Evolutionary conservation across 2,888 invertebrate genomes (phyloP), one percentile per base, ranked within the genome.

Genomic region (Drosophila mercatorum): DNA sequence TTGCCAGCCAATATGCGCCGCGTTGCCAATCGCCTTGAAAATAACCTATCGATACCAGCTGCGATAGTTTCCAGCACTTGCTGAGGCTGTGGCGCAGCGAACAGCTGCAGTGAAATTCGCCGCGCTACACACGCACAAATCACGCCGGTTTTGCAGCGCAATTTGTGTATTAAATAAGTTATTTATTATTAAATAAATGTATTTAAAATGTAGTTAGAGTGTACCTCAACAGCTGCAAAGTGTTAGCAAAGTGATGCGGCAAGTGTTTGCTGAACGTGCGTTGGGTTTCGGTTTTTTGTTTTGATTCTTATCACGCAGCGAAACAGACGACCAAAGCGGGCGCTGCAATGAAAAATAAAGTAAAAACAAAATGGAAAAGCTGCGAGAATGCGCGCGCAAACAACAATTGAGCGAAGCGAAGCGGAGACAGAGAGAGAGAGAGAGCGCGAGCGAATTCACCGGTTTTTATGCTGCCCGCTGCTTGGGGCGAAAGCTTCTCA

Each of bases 291-390:
- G 80, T 68, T 68, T 89, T 90, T 90, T 90, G 89, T 90, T 90
- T 90, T 90, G 89, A 90, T 90, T 90, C 89, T 89, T 89, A 90
- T 90, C 90, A 82, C 58, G 58, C 70, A 31, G 59, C 68, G 78
- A 74, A 78, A 61, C 81, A 87, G 85, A 74, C 75, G 46, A 38
- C 28, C 66, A 75, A 66, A 78, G 74, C 74, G 57, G 28, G 57
- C 51, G 61, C 5, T 59, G 67, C 72, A 72, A 83, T 77, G 70
- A 87, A 88, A 79, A 78, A 67, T 71, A 72, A 69, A 78, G 79
- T 80, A 75, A 84, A 84, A 89, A 89, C 89, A 89, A 87, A 85
- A 69, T 80, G 74, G 58, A 80, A 84, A 89, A 68, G 56, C 56
- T 68, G 67, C 40, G 68, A 72, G 67, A 71, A 49, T 64, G 78